These are phyloP conservation scores for Ornithorhynchus anatinus DNA, from an alignment of 2,113 vertebrate genomes.

Conservation along the genomic window DNA sequence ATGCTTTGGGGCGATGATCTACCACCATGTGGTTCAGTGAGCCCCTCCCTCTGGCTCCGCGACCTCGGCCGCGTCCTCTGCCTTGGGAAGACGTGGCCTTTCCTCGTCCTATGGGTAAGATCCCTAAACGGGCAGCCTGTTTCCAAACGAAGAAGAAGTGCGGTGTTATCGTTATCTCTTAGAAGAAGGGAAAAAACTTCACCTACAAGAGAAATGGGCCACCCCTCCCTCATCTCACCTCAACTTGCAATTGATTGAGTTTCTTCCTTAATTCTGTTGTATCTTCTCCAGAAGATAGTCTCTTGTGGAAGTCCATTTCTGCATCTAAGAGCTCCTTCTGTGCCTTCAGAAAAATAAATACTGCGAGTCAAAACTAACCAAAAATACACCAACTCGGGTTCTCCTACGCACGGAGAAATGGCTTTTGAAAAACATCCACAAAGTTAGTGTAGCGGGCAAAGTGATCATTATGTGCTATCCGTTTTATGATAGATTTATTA, in stretches of 20 bases:
- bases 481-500: too few species aligned
- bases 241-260: conserved; percentile 90
- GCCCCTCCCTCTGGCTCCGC: conserved; percentile 79
- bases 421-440: too few species aligned
- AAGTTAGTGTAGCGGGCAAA: too few species aligned
- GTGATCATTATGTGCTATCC: too few species aligned
- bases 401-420: too few species aligned
- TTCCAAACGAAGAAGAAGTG: neutral
- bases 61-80: conserved; percentile 83
- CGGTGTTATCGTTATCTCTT: neutral
- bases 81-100: conserved; percentile 68
- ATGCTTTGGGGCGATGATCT: conserved; percentile 91
- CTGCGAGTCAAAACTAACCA: too few species aligned
- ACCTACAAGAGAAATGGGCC: neutral
- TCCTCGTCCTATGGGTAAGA: conserved; percentile 84
- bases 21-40: conserved; percentile 93
- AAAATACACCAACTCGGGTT: too few species aligned
- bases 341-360: conserved; percentile 70
- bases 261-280: conserved; percentile 95
- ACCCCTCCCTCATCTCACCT: conserved; percentile 72
- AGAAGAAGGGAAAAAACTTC: neutral
- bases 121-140: conserved; percentile 90
- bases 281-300: conserved; percentile 93
- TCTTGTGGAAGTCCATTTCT: conserved; percentile 94
- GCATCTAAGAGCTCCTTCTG: conserved; percentile 95